Conservation (phyloP, 2,888 invertebrate species). For the Erebia palarica region DNA sequence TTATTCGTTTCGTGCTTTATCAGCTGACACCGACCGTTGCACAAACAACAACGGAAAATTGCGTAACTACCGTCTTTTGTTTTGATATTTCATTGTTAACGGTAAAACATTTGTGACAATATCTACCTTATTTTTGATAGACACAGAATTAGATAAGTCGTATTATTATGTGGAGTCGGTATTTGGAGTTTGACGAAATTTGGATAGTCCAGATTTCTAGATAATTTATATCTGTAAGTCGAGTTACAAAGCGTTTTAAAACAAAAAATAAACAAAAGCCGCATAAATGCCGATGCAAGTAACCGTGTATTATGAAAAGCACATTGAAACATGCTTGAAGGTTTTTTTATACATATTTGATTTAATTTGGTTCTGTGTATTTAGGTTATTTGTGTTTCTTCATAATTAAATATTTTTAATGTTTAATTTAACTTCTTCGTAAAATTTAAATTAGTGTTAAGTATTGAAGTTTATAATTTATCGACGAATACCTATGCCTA, state of each 20-base stretch:
- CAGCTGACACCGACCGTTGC: conserved; percentile 33
- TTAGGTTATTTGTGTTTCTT: neutral
- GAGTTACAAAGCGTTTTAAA: neutral
- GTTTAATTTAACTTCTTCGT: no score
- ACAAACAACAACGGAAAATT: conserved; percentile 30
- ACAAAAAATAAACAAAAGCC: neutral
- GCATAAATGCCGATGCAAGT: neutral
- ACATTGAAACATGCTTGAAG: neutral
- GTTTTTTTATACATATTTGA: no score
- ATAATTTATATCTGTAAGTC: conserved; percentile 3
- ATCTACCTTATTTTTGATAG: neutral
- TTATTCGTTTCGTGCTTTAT: conserved; percentile 34
- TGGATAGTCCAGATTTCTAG: conserved; percentile 12
- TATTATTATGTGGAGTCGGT: conserved; percentile 6
- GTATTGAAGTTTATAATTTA: no score
- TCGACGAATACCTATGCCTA: no score
- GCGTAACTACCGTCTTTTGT: conserved; percentile 31
- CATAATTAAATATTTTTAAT: neutral
- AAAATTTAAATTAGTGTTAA: no score
- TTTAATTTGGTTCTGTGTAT: no score
- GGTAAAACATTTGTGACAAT: conserved; percentile 20
- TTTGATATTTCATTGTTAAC: conserved; percentile 27
- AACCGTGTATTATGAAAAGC: neutral
- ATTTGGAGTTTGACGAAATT: conserved; percentile 4
- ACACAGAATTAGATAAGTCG: neutral